Evolutionary conservation across 2,797 vertebrate genomes (phyloP), one percentile per base, ranked within the genome.

Genomic region (Sebastes hubbsi): DNA sequence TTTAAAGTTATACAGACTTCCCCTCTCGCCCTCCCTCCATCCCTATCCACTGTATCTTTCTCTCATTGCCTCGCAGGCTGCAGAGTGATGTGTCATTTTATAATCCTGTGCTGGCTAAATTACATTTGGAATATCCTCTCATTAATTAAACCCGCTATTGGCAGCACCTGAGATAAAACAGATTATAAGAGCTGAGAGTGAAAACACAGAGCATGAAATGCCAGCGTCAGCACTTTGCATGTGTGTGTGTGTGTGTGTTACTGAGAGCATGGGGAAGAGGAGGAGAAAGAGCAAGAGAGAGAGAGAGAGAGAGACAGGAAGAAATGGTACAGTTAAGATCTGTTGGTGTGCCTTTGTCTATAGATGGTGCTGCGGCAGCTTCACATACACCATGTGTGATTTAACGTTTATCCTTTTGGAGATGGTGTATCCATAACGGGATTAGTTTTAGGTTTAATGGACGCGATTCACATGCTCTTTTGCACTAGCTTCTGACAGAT

Each of bases 81-180:
- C 75, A 67, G 77, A 87, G 80, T 94, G 89, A 94, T 88, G 88
- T 94, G 93, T 93, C 90, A 88, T 88, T 91, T 92, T 90, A 90
- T 91, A 93, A 93, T 95, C 90, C 87, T 79, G 80, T 6, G 82
- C 84, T n/a, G 87, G 86, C 85, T 93, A 91, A 94, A 94, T 94
- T 92, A 93, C 91, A 94, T 94, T 91, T 95, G 90, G 93, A 94
- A 93, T 92, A 93, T 93, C 91, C 89, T 92, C 92, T 94, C 92
- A 94, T 95, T 96, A 96, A 96, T 95, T 95, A 95, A 92, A 90
- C 72, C 87, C 32, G 90, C 91, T 95, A 94, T 94, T 95, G 92
- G 93, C 93, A 93, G 92, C 90, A 92, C 91, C 90, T 92, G 91
- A 93, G 93, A 95, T 95, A 92, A 95, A 96, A 92, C 90, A 93